These are phyloP conservation scores for Brachyrhaphis roseni DNA, from an alignment of 2,797 vertebrate species.

Conservation along the genomic window DNA sequence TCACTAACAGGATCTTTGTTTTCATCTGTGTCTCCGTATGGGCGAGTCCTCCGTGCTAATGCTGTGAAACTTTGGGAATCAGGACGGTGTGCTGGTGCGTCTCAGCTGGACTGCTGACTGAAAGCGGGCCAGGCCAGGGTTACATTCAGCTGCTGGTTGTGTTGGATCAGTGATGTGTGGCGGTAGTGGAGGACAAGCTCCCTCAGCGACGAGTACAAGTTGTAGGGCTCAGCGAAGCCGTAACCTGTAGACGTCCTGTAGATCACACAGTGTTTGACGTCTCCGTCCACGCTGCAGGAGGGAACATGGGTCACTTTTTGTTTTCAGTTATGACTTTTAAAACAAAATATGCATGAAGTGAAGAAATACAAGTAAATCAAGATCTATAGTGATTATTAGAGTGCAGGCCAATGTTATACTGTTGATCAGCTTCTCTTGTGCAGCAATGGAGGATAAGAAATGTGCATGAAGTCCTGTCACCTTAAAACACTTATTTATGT, in stretches of 20 bases:
- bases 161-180: constrained; percentile 91
- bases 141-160: constrained; percentile 94
- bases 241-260: constrained; percentile 89
- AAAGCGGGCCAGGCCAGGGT: constrained; percentile 90
- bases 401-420: no score
- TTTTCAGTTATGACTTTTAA: not conserved
- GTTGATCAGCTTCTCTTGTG: no score
- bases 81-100: constrained; percentile 57
- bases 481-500: no score
- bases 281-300: constrained; percentile 85
- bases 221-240: constrained; percentile 93
- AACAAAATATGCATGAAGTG: not conserved
- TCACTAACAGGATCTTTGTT: constrained; percentile 36
- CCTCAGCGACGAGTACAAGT: constrained; percentile 89
- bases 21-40: constrained; percentile 15
- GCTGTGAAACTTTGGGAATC: constrained; percentile 57
- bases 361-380: not conserved
- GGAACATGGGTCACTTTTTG: constrained; percentile 17
- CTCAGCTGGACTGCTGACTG: constrained; percentile 75
- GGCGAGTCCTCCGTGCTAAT: constrained; percentile 32
- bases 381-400: not conserved
- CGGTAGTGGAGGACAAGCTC: constrained; percentile 94
- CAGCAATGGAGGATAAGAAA: no score
- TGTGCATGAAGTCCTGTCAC: no score
- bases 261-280: constrained; percentile 95